These are phyloP conservation scores for Diprion similis DNA, from an alignment of 1,140 invertebrate species.

Conservation along the genomic window DNA sequence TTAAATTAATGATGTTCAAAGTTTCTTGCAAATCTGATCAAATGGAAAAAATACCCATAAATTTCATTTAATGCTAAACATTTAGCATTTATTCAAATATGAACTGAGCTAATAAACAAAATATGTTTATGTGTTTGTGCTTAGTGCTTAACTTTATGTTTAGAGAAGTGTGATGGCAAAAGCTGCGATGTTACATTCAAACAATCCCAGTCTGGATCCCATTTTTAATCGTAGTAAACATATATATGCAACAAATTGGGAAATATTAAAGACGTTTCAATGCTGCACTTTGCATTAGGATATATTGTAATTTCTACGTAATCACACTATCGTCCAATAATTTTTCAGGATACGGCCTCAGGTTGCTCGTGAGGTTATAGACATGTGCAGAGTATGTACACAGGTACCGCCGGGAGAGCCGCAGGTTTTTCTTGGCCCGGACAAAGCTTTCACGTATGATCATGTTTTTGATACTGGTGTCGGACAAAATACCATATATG, in stretches of 20 bases:
- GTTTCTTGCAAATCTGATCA: no score
- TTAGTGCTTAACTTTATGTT: not conserved
- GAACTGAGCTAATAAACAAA: no score
- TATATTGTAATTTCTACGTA: not conserved
- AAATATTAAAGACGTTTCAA: not conserved
- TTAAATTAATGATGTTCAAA: no score
- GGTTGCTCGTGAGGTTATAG: constrained; percentile 89
- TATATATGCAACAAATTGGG: no score
- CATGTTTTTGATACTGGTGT: constrained; percentile 87
- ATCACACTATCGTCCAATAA: constrained; percentile 9
- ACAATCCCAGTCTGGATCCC: not conserved
- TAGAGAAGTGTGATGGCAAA: not conserved
- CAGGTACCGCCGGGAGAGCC: constrained; percentile 86
- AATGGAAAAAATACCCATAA: no score
- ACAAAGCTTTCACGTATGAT: constrained; percentile 97
- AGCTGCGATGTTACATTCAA: not conserved
- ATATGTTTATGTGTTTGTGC: no score
- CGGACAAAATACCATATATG: constrained; percentile 85
- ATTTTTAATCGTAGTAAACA: not conserved
- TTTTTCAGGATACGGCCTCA: constrained; percentile 90
- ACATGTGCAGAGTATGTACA: constrained; percentile 94
- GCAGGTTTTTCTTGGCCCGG: constrained; percentile 90
- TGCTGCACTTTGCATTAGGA: not conserved
- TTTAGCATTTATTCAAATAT: no score
- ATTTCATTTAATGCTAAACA: no score